phyloP scores from a whole-genome alignment of 1,140 invertebrate genomes.

The Asbolus verrucosus region DNA sequence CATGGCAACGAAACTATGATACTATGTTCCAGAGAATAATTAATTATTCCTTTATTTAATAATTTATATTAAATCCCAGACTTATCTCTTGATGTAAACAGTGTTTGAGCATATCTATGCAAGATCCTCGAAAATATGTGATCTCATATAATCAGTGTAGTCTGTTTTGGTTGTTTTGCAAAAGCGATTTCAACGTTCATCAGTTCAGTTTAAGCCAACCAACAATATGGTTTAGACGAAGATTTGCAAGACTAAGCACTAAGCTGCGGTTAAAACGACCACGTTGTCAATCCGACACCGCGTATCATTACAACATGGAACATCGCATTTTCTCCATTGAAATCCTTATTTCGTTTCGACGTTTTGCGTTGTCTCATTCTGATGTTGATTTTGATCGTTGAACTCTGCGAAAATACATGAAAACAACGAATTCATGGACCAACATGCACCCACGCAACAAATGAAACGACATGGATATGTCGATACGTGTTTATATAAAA shows the following conservation, averaged over 20 bases:
- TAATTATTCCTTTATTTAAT: constrained; percentile 28
- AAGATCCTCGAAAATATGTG: constrained; percentile 4
- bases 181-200: constrained; percentile 17
- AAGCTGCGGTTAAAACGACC: constrained; percentile 25
- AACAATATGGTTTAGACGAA: constrained; percentile 30
- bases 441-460: too few relatives aligned
- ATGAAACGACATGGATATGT: too few relatives aligned
- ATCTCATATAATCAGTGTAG: constrained; percentile 3
- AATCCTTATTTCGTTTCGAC: neutral
- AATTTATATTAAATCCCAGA: constrained; percentile 28
- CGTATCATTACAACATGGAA: constrained; percentile 10
- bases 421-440: too few relatives aligned
- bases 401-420: too few relatives aligned
- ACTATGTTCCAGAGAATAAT: constrained; percentile 26
- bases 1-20: constrained; percentile 15
- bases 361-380: constrained; percentile 14
- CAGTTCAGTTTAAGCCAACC: constrained; percentile 7
- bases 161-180: constrained; percentile 24
- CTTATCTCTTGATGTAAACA: constrained; percentile 31
- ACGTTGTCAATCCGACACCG: constrained; percentile 11
- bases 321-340: neutral
- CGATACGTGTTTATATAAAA: too few relatives aligned
- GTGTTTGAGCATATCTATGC: constrained; percentile 2
- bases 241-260: constrained; percentile 26
- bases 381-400: constrained; percentile 6